phyloP scores from a whole-genome alignment of 2,888 invertebrate genomes.

The Cryptocephalus moraei region DNA sequence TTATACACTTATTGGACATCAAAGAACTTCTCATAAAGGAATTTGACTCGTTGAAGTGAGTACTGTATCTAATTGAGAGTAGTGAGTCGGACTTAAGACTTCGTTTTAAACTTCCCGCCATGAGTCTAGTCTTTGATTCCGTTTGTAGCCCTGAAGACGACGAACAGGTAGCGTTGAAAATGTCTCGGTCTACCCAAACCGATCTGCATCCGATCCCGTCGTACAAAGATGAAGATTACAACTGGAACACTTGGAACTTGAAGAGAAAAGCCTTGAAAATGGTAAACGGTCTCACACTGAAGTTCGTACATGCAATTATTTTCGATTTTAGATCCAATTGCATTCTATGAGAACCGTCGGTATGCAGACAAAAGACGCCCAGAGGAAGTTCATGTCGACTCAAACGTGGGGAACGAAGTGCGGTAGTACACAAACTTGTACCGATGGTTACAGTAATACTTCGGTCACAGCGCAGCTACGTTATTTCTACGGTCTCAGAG shows the following conservation, averaged over 20 bases:
- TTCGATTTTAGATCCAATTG: no score
- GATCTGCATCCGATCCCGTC: background rate
- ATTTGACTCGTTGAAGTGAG: no score
- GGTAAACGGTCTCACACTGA: background rate
- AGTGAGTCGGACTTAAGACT: no score
- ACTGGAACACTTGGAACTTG: constrained; percentile 2
- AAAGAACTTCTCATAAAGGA: background rate
- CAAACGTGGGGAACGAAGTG: background rate
- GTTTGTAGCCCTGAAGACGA: no score
- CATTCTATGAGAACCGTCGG: no score
- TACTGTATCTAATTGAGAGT: no score
- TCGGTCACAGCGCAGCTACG: background rate
- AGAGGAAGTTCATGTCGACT: background rate
- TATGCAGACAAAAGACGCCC: no score
- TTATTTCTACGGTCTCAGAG: background rate
- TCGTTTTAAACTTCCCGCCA: no score
- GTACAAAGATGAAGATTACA: background rate
- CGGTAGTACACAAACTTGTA: background rate
- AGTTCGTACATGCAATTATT: background rate
- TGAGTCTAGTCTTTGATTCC: no score
- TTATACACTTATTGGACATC: background rate
- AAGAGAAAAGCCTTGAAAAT: background rate
- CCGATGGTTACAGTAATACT: background rate
- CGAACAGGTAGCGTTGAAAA: no score
- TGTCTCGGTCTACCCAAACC: background rate